Base-by-base conservation (phyloP, 2,888 invertebrate species). In the Drosophila infuscata region DNA sequence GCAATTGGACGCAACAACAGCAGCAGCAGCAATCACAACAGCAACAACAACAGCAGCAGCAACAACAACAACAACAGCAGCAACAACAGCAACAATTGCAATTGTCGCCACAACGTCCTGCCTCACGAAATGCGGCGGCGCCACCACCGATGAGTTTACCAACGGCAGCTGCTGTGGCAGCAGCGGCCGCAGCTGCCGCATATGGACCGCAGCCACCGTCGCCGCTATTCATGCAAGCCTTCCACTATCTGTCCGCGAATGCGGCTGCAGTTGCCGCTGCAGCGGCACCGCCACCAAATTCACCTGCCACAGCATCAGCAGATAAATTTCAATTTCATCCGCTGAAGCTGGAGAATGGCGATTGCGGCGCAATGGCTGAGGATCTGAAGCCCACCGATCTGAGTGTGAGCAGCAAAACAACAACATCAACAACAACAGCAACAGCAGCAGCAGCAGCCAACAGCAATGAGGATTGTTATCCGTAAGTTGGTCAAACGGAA, bases 361-460 rank as follows among this genome's bases (percentile, higher is more conserved):
- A 92, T 35, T 82, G 79, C 43, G 72, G 77, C 11, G 78, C 46
- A 25, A 46, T 46, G 46, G 46, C 82, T 71, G 96, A 96, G 78
- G 95, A 96, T 84, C 95, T 95, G 94, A 93, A 93, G 71, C 96
- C 96, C 62, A 96, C 96, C 52, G 96, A 96, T 91, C 93, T 96
- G 78, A 96, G 96, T 90, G 95, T 93, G 33, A 82, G 82, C 84
- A 84, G 91, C 73, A 90, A 90, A 36, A 79, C 67, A 57, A 72
- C 64, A 8, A 15, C 46, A 46, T 15, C 46, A 15, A 8, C 46
- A 46, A 46, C 46, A 46, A 6, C 38, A 38, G 17, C 46, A 46
- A 6, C 38, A 38, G 17, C 43, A 43, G 20, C 20, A 20, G 7
- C 46, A 46, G 3, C 46, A 25, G 46, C 25, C 8, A 46, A 46